Evolutionary conservation across 1,140 invertebrate genomes (phyloP), one percentile per base, ranked within the genome.

Genomic region (Eumeta japonica): DNA sequence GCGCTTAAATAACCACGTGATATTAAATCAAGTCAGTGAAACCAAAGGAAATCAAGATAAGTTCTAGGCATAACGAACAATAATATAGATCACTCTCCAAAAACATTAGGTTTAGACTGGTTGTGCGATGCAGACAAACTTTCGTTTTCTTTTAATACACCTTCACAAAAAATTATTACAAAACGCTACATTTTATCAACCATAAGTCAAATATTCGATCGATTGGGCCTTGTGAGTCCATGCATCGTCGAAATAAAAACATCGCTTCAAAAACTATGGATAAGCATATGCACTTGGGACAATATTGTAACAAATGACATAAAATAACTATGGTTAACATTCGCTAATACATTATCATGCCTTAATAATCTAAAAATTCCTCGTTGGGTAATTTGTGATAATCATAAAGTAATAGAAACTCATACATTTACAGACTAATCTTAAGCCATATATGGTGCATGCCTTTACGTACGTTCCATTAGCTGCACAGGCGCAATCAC

Each of bases 71-170:
- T n/a, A n/a, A n/a, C n/a, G n/a, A 39, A 14, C n/a, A 37, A 31
- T 12, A 18, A n/a, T n/a, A n/a, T n/a, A n/a, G n/a, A n/a, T n/a
- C n/a, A 10, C 16, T 27, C 31, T 14, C 36, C 41, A 11, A 45
- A 45, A 29, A 38, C 35, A 11, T 29, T 49, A 36, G 46, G n/a
- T n/a, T n/a, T n/a, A n/a, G n/a, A n/a, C n/a, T n/a, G n/a, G n/a
- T n/a, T 3, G 5, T 15, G 10, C 17, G 17, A 32, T 11, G 9
- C 30, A 32, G 30, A 32, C 30, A 32, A 13, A 14, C 14, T 32
- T 9, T 5, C 30, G 14, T 32, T 32, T 32, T 32, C 30, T 5
- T 5, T 32, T 3, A 32, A 32, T 32, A 13, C 28, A 29, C 14
- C 28, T 13, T 29, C 17, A 9, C 3, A 32, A 3, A 32, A 3